Evolutionary conservation across 2,113 vertebrate genomes (phyloP), one percentile per base, ranked within the genome.

Genomic region (Hiodon alosoides): DNA sequence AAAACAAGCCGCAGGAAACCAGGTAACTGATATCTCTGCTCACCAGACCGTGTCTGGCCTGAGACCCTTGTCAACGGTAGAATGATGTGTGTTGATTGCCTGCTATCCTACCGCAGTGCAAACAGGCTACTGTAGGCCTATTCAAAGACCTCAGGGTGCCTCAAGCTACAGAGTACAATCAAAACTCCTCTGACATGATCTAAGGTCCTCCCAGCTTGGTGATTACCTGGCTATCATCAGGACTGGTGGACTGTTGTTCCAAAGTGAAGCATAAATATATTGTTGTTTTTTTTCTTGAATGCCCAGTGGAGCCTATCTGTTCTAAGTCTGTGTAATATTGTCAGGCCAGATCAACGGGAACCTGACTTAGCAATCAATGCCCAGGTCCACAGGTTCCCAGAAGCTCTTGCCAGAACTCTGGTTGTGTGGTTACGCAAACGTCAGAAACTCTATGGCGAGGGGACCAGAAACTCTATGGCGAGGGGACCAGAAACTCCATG

Each of bases 161-260:
- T 46, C 57, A 66, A 79, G 83, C 76, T 77, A 75, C 71, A 73
- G 74, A 76, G 80, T 79, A 85, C 81, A 85, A 85, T 85, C 81
- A 81, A 81, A 81, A 81, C 77, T 81, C 81, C 78, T 74, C 58
- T 78, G 78, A 85, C 80, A 81, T 75, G 60, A 61, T 79, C 68
- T 71, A 78, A 79, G 77, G 80, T 82, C 81, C 82, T 84, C 81
- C 81, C 80, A 84, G 80, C 73, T 84, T 77, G 82, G 77, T 83
- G 83, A 85, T 83, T 80, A 80, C 83, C 80, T 79, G 78, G 67
- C 71, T 79, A 78, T 80, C 81, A 82, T 76, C 83, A 81, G 83
- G 83, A 82, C 69, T 58, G 55, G 58, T 47, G 16, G 58, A 65
- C 60, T 16, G 52, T 48, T 52, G 58, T 57, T 51, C 73, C 4